phyloP scores from a whole-genome alignment of 2,113 vertebrate genomes.

The Hymenochirus boettgeri region DNA sequence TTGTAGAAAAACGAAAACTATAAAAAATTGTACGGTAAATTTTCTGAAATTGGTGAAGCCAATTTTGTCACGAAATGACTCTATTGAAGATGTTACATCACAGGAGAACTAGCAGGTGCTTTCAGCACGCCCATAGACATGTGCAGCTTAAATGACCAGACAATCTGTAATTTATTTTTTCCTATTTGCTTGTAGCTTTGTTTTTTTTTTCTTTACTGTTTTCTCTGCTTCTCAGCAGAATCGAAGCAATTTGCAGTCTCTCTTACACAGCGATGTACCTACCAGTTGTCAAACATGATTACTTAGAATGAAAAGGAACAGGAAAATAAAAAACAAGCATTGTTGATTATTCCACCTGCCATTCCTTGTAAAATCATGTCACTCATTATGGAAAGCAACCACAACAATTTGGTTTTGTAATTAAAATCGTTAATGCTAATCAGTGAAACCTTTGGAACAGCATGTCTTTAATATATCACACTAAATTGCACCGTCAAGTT shows the following conservation, averaged over 20 bases:
- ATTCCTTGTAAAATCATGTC: constrained; percentile 1
- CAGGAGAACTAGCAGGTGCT: no score
- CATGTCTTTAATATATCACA: not conserved
- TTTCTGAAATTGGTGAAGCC: no score
- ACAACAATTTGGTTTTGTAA: not conserved
- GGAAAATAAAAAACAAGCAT: not conserved
- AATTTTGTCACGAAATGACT: no score
- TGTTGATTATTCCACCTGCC: constrained; percentile 11
- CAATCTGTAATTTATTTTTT: not conserved
- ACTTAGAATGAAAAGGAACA: not conserved
- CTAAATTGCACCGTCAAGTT: not conserved
- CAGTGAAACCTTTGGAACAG: not conserved
- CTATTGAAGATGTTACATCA: no score
- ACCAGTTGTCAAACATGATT: constrained; percentile 7
- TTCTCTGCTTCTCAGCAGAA: not conserved
- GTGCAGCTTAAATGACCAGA: no score
- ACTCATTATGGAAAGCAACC: not conserved
- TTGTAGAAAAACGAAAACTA: no score
- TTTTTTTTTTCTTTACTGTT: not conserved
- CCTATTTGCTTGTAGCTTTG: not conserved
- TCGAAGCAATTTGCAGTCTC: constrained; percentile 1
- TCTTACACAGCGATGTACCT: constrained; percentile 2
- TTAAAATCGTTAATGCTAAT: constrained; percentile 4
- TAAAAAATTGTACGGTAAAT: no score
- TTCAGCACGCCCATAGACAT: no score